Percentiles rank a stretch among this genome's conserved stretches.
phyloP scores from a whole-genome alignment of 1,140 invertebrate genomes.

The Propsilocerus akamusi region DNA sequence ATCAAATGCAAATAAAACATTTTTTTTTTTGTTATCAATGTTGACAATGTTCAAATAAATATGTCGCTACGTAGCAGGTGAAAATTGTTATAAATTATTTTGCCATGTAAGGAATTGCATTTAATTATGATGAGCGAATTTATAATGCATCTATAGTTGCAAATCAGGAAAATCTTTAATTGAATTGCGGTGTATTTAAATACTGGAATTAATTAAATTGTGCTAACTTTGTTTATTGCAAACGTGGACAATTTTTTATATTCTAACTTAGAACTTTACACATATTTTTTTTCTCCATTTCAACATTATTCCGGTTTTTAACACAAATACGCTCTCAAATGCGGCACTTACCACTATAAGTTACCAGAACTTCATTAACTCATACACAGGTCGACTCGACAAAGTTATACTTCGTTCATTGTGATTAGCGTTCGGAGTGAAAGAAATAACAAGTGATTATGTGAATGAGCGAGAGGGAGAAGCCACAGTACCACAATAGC shows the following conservation, averaged over 20 bases:
- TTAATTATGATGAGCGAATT: no score
- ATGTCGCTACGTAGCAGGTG: no score
- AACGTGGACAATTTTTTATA: not conserved
- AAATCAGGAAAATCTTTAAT: not conserved
- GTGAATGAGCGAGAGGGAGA: no score
- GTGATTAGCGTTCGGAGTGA: not conserved
- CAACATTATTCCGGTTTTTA: not conserved
- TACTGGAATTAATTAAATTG: not conserved
- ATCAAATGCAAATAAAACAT: not conserved
- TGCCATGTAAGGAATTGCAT: no score
- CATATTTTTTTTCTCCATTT: not conserved
- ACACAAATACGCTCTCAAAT: slow-evolving; percentile 1
- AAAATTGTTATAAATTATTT: no score
- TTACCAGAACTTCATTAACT: not conserved
- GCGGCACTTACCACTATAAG: no score
- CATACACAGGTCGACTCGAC: no score
- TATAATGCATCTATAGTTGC: not conserved
- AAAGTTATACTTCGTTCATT: not conserved
- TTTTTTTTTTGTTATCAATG: not conserved
- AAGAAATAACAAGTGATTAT: no score
- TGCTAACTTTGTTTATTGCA: not conserved
- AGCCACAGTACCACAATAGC: no score
- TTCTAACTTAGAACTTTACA: not conserved
- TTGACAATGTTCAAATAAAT: no score
- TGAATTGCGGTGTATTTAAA: not conserved